Percentiles rank a stretch among this genome's conserved stretches.
Evolutionary conservation across 2,797 vertebrate genomes (phyloP).

Genomic region (Darevskia mixta): DNA sequence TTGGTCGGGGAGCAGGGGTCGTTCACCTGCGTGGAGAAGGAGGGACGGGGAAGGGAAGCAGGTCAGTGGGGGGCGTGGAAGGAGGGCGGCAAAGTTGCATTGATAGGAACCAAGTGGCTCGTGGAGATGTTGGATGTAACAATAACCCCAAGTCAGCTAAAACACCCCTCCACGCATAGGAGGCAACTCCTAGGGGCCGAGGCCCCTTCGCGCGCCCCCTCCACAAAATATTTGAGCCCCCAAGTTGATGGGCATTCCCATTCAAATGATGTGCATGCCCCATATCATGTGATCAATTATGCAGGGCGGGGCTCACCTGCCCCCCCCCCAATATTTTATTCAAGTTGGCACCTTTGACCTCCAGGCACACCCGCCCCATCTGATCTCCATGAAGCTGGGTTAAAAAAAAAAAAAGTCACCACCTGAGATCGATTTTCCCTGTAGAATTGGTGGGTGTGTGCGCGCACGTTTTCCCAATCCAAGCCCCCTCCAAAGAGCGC

Average conservation of each 20-base stretch:
- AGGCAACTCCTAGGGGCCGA: too few species aligned
- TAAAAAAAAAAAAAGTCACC: background rate
- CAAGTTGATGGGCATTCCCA: too few species aligned
- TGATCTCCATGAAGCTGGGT: background rate
- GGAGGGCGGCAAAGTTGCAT: background rate
- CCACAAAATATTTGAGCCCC: too few species aligned
- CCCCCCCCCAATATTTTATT: too few species aligned
- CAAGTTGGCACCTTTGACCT: too few species aligned
- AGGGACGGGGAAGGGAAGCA: background rate
- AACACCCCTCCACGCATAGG: background rate
- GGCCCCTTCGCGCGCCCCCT: too few species aligned
- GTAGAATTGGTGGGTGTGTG: background rate
- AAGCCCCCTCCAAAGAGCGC: background rate
- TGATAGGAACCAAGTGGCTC: background rate
- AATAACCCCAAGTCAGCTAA: background rate
- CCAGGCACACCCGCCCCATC: background rate
- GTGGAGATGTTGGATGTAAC: background rate
- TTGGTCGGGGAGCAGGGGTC: constrained; percentile 92
- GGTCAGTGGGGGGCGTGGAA: background rate
- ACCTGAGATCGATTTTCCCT: background rate
- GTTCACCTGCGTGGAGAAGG: constrained; percentile 81
- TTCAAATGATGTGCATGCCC: too few species aligned
- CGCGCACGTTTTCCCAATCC: background rate
- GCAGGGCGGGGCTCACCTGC: too few species aligned
- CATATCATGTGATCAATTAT: too few species aligned